A percentile compares a stretch with the other conserved stretches of the same genome.
phyloP scores from a whole-genome alignment of 2,797 vertebrate species.

The Halcyon leucocephala region DNA sequence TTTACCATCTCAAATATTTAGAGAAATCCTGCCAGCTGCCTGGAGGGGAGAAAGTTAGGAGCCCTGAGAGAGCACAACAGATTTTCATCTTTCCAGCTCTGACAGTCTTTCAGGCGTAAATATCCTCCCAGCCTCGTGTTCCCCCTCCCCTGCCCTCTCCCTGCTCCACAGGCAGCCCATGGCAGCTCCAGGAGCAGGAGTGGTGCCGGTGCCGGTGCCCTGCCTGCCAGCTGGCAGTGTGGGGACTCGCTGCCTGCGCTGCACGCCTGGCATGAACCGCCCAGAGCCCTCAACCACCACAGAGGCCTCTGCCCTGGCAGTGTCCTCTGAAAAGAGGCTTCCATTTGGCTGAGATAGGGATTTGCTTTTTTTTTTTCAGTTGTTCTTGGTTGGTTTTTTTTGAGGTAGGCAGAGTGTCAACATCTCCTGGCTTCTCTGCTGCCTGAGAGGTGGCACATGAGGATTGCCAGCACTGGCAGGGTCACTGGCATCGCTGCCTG shows the following conservation, averaged over 20 bases:
- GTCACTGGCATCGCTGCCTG: neutral
- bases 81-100: constrained; percentile 45
- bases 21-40: constrained; percentile 61
- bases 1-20: constrained; percentile 64
- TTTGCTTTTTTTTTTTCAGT: neutral
- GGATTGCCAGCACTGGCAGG: neutral
- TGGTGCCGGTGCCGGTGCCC: neutral
- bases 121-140: neutral
- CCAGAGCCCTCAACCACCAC: rapidly evolving
- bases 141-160: neutral
- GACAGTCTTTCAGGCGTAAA: constrained; percentile 33
- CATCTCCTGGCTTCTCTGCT: neutral
- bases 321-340: neutral
- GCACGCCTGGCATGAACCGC: rapidly evolving
- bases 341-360: neutral
- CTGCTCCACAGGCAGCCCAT: neutral
- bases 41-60: constrained; percentile 43
- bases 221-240: neutral
- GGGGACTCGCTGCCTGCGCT: rapidly evolving
- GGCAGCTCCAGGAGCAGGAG: neutral
- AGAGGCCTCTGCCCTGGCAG: neutral
- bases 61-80: constrained; percentile 43
- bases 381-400: neutral
- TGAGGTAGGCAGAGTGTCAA: neutral
- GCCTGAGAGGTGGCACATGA: neutral